Conservation (phyloP, 1,140 invertebrate genomes). For the Zaprionus kolodkinae region DNA sequence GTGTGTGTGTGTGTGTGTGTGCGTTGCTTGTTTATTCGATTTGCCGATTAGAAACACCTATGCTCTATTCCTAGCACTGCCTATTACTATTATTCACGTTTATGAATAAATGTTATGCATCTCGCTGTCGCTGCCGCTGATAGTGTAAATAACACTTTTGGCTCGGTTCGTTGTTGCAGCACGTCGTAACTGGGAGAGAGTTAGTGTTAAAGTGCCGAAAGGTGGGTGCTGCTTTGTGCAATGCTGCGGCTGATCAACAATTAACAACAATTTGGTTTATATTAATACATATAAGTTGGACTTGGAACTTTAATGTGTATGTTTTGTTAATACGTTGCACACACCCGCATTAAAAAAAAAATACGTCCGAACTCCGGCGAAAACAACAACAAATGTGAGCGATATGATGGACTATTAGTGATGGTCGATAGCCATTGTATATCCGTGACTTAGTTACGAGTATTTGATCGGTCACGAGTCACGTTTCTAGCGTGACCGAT, state of each 20-base stretch:
- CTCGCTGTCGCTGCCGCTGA: not conserved
- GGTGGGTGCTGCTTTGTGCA: slow-evolving; percentile 8
- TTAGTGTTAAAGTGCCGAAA: slow-evolving; percentile 14
- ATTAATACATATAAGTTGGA: slow-evolving; percentile 27
- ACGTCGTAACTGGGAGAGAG: slow-evolving; percentile 19
- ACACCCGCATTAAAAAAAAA: slow-evolving; percentile 45
- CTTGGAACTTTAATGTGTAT: slow-evolving; percentile 18
- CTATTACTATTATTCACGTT: slow-evolving; percentile 24
- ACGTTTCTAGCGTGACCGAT: not conserved
- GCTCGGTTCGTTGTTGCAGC: not conserved
- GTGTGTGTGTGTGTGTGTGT: not conserved
- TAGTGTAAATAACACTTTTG: slow-evolving; percentile 16
- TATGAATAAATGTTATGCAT: slow-evolving; percentile 40
- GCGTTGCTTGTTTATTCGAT: not conserved
- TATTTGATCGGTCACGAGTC: slow-evolving; percentile 4
- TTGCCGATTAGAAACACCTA: slow-evolving; percentile 1
- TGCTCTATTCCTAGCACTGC: slow-evolving; percentile 11
- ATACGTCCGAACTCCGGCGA: slow-evolving; percentile 46
- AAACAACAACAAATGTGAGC: slow-evolving; percentile 48
- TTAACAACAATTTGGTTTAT: slow-evolving; percentile 43
- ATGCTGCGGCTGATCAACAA: slow-evolving; percentile 32
- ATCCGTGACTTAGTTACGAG: not conserved
- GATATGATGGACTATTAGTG: slow-evolving; percentile 12
- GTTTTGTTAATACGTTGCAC: slow-evolving; percentile 24
- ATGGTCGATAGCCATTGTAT: not conserved